Evolutionary conservation across 2,797 vertebrate genomes (phyloP).

Genomic region (Pantherophis alleghaniensis): DNA sequence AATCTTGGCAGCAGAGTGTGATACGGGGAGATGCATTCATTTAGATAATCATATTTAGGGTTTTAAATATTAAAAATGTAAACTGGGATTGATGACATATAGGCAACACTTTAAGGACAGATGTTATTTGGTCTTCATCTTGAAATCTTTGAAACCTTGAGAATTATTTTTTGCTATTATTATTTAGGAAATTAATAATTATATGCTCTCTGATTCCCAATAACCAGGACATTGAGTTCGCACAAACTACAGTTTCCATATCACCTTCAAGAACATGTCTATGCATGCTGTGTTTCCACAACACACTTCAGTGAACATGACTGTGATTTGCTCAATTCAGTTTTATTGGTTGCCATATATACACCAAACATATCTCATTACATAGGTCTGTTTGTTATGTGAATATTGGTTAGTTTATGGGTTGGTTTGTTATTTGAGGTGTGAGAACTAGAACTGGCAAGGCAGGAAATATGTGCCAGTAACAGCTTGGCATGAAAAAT

Average conservation of each 20-base stretch:
- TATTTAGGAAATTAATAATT: neutral
- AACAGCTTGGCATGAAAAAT: neutral
- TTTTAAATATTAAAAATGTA: neutral
- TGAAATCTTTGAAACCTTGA: neutral
- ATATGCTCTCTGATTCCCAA: neutral
- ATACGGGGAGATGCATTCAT: neutral
- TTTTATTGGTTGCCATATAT: neutral
- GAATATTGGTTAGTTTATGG: neutral
- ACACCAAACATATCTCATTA: neutral
- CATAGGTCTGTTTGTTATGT: neutral
- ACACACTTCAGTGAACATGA: neutral
- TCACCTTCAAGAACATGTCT: neutral
- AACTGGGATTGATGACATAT: neutral
- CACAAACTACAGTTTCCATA: neutral
- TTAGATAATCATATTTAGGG: neutral
- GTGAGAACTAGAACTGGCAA: neutral
- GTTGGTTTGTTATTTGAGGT: neutral
- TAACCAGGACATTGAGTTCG: neutral
- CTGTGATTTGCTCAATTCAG: neutral
- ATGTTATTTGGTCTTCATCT: neutral
- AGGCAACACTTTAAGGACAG: neutral
- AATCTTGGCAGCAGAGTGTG: neutral
- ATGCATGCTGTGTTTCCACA: neutral
- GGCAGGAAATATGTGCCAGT: neutral
- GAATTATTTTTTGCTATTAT: neutral